phyloP scores from a whole-genome alignment of 1,140 invertebrate species.

The Geopemphigus sp. region DNA sequence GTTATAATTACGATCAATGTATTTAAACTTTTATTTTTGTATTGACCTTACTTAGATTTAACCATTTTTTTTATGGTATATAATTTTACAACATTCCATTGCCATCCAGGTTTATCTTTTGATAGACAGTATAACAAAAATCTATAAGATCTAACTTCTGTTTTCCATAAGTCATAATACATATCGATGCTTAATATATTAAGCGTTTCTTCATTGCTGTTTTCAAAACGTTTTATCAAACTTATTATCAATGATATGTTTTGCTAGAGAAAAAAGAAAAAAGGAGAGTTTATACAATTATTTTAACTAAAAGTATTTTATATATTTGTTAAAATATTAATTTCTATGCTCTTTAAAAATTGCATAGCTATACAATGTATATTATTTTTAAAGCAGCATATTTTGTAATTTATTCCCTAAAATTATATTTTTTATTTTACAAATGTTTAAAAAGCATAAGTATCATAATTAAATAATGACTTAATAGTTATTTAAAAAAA shows the following conservation, averaged over 20 bases:
- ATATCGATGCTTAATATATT: slow-evolving; percentile 33
- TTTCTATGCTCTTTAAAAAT: too few relatives aligned
- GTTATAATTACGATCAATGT: not conserved
- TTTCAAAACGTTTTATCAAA: slow-evolving; percentile 37
- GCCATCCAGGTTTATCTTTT: slow-evolving; percentile 34
- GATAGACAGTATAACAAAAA: slow-evolving; percentile 44
- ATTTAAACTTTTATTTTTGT: not conserved
- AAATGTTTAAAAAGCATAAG: too few relatives aligned
- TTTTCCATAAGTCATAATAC: slow-evolving; percentile 38
- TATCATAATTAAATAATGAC: too few relatives aligned
- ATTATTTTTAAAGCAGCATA: too few relatives aligned
- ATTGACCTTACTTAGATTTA: slow-evolving; percentile 24
- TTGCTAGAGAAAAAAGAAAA: slow-evolving; percentile 1
- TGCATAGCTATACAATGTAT: too few relatives aligned
- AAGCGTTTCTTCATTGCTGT: slow-evolving; percentile 17
- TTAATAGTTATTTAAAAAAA: too few relatives aligned
- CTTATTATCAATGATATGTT: slow-evolving; percentile 33
- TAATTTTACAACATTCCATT: slow-evolving; percentile 42
- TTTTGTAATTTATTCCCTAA: too few relatives aligned
- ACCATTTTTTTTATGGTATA: slow-evolving; percentile 27
- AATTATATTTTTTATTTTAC: too few relatives aligned
- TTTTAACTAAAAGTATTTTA: too few relatives aligned
- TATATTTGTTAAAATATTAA: too few relatives aligned
- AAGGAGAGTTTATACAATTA: not conserved
- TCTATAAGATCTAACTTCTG: slow-evolving; percentile 42